These are phyloP conservation scores for Zophobas morio DNA, from an alignment of 1,140 invertebrate species.

Conservation along the genomic window DNA sequence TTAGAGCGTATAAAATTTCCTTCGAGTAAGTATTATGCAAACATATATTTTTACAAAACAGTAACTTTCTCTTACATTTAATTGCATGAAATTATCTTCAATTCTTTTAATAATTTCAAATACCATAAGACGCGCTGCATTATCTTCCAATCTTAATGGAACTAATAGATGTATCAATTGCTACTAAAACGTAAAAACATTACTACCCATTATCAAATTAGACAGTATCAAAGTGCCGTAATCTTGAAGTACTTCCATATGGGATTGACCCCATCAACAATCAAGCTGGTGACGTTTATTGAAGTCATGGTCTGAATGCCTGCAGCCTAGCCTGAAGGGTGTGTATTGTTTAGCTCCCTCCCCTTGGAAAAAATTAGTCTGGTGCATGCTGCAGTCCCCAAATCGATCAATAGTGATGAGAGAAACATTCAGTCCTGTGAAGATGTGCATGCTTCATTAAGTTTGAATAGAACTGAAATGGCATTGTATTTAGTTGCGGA, in stretches of 20 bases:
- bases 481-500: background rate
- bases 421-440: background rate
- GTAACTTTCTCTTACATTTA: no score
- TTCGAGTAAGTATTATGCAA: no score
- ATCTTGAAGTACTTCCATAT: background rate
- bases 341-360: background rate
- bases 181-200: background rate
- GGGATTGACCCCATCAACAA: background rate
- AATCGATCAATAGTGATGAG: background rate
- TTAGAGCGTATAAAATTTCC: no score
- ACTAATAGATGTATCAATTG: no score
- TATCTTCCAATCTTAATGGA: no score
- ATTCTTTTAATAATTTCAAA: no score
- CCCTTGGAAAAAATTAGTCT: slow-evolving; percentile 1
- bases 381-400: background rate
- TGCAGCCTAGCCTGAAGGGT: slow-evolving; percentile 3
- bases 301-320: slow-evolving; percentile 4
- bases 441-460: slow-evolving; percentile 1
- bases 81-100: no score
- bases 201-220: background rate
- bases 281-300: background rate
- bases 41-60: no score
- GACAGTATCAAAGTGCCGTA: background rate
- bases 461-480: background rate
- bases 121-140: no score